A percentile compares a stretch with the other conserved stretches of the same genome.
phyloP scores from a whole-genome alignment of 2,113 vertebrate genomes.

The Trichechus manatus region DNA sequence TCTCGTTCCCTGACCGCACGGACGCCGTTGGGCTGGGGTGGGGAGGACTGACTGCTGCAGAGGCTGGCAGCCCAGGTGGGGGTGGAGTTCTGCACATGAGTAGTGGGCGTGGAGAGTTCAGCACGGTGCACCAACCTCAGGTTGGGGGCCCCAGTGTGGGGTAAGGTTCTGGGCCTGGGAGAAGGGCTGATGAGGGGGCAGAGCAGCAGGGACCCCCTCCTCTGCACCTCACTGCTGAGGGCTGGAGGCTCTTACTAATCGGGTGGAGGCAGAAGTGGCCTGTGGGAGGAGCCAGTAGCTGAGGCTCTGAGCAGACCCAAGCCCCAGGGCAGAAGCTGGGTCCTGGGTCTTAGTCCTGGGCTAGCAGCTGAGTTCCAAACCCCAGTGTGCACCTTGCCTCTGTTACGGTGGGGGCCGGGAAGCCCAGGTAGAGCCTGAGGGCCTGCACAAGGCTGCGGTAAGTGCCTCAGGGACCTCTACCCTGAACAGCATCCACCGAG shows the following conservation, averaged over 20 bases:
- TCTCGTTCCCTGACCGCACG: not conserved
- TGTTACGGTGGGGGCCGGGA: not conserved
- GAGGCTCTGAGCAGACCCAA: not conserved
- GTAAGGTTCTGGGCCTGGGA: not conserved
- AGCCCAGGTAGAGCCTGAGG: not conserved
- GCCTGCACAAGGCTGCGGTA: rapidly evolving
- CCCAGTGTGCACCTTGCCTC: not conserved
- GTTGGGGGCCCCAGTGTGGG: not conserved
- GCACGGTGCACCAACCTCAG: not conserved
- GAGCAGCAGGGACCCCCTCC: not conserved
- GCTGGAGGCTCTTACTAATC: not conserved
- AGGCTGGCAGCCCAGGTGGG: not conserved
- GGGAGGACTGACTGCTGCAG: not conserved
- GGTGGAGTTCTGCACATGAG: not conserved
- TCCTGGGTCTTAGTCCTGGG: not conserved
- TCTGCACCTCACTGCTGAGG: not conserved
- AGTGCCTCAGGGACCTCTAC: not conserved
- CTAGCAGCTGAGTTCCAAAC: not conserved
- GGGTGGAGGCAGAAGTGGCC: too few relatives aligned
- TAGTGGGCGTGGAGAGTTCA: rapidly evolving
- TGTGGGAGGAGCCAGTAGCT: not conserved
- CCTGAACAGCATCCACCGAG: rapidly evolving
- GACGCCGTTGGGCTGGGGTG: not conserved
- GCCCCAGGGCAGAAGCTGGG: not conserved
- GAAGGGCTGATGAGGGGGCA: not conserved